A percentile compares a stretch with the other conserved stretches of the same genome.
Conservation (phyloP, 2,888 invertebrate genomes). For the Apamea epomidion region DNA sequence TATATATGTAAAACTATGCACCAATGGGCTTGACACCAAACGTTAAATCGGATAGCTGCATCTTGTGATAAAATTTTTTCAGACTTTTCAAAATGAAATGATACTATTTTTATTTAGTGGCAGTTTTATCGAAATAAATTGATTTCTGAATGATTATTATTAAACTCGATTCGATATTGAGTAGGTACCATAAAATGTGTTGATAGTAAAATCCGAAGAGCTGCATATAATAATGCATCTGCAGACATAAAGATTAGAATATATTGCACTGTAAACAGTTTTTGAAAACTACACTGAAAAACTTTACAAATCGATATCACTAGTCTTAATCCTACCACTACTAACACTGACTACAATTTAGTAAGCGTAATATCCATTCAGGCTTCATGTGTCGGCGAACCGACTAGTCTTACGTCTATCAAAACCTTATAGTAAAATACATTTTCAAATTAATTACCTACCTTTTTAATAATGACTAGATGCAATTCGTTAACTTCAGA, state of each 20-base stretch:
- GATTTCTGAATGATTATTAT: not conserved
- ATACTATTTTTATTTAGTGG: not conserved
- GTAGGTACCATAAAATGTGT: not conserved
- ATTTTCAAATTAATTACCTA: conserved; percentile 53
- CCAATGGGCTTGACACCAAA: conserved; percentile 4
- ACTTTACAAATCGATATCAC: conserved; percentile 44
- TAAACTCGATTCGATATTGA: not conserved
- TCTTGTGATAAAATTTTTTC: conserved; percentile 19
- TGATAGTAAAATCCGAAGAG: conserved; percentile 5
- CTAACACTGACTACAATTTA: conserved; percentile 76
- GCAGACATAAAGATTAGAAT: not conserved
- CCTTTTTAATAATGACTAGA: conserved; percentile 74
- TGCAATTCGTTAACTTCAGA: conserved; percentile 74
- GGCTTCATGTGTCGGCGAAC: conserved; percentile 74
- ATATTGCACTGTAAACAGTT: conserved; percentile 41
- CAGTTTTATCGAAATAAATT: conserved; percentile 4
- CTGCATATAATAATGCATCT: not conserved
- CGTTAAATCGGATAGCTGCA: not conserved
- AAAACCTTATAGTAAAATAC: conserved; percentile 57
- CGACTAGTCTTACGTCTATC: conserved; percentile 69
- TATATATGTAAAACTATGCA: not conserved
- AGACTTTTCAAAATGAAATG: conserved; percentile 16
- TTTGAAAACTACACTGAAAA: conserved; percentile 32
- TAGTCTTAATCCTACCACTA: conserved; percentile 48
- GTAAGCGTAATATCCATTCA: conserved; percentile 87